Evolutionary conservation across 2,888 invertebrate genomes (phyloP).

Genomic region (Watsonalla binaria): DNA sequence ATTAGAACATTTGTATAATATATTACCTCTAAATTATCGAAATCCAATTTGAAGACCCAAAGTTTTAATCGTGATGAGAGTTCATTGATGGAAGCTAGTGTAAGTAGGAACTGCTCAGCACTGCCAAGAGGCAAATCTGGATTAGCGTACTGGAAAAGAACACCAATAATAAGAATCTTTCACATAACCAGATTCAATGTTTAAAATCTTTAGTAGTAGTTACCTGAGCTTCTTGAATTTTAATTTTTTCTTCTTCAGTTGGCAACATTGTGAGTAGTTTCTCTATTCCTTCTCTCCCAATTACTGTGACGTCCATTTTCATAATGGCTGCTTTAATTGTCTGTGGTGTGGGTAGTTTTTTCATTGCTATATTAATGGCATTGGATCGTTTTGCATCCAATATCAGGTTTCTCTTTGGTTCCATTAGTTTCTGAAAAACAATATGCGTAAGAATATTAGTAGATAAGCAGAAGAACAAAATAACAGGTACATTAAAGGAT

Average conservation of each 20-base stretch:
- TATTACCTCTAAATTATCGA: constrained; percentile 94
- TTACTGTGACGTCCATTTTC: constrained; percentile 99
- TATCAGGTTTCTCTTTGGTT: constrained; percentile 82
- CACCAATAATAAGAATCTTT: no score
- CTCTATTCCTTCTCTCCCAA: constrained; percentile 98
- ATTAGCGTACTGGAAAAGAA: constrained; percentile 81
- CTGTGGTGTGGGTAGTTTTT: constrained; percentile 97
- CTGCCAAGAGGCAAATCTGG: constrained; percentile 95
- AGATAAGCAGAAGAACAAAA: constrained; percentile 2
- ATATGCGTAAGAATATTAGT: constrained; percentile 3
- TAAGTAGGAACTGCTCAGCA: constrained; percentile 99
- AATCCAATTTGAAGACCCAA: constrained; percentile 99
- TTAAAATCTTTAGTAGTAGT: background rate
- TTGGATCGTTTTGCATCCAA: constrained; percentile 98
- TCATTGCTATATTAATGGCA: constrained; percentile 99
- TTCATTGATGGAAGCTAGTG: constrained; percentile 96
- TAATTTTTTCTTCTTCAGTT: constrained; percentile 96
- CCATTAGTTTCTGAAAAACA: constrained; percentile 58
- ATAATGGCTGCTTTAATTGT: constrained; percentile 99
- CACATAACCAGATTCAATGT: no score
- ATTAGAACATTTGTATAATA: background rate
- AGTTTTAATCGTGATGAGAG: constrained; percentile 94
- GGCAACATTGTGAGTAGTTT: constrained; percentile 98
- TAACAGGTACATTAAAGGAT: background rate
- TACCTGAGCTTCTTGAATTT: constrained; percentile 95